Percentiles rank a stretch among this genome's conserved stretches.
phyloP scores from a whole-genome alignment of 2,888 invertebrate species.

The Clitarchus hookeri region DNA sequence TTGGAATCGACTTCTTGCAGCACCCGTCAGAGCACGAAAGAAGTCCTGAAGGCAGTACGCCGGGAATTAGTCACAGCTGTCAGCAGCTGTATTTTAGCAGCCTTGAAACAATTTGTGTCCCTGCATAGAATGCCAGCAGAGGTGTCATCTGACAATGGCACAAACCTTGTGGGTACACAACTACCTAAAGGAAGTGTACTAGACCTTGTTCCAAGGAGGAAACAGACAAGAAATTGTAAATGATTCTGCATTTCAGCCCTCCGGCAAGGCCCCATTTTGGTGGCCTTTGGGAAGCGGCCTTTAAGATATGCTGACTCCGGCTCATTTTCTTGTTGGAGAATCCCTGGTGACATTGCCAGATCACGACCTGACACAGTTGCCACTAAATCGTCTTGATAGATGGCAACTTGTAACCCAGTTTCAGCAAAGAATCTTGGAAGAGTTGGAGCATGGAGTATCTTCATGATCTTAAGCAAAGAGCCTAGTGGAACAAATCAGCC shows the following conservation, averaged over 20 bases:
- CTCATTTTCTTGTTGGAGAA: constrained; percentile 47
- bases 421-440: constrained; percentile 43
- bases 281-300: constrained; percentile 50
- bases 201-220: neutral
- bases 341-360: constrained; percentile 43
- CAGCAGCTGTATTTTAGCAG: neutral
- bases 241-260: constrained; percentile 48
- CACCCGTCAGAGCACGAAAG: neutral
- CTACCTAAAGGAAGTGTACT: neutral
- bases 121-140: neutral
- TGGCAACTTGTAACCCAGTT: constrained; percentile 46
- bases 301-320: constrained; percentile 49
- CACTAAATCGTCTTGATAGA: constrained; percentile 41
- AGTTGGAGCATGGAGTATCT: constrained; percentile 47
- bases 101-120: neutral
- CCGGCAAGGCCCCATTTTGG: constrained; percentile 50
- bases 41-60: neutral
- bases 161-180: neutral
- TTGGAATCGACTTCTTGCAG: neutral
- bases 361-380: constrained; percentile 39
- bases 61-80: neutral
- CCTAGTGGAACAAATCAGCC: constrained; percentile 44
- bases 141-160: neutral
- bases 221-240: neutral
- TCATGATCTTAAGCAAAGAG: constrained; percentile 45